Percentiles rank a stretch among this genome's conserved stretches.
phyloP scores from a whole-genome alignment of 2,888 invertebrate genomes.

The Eucera pruinosa region DNA sequence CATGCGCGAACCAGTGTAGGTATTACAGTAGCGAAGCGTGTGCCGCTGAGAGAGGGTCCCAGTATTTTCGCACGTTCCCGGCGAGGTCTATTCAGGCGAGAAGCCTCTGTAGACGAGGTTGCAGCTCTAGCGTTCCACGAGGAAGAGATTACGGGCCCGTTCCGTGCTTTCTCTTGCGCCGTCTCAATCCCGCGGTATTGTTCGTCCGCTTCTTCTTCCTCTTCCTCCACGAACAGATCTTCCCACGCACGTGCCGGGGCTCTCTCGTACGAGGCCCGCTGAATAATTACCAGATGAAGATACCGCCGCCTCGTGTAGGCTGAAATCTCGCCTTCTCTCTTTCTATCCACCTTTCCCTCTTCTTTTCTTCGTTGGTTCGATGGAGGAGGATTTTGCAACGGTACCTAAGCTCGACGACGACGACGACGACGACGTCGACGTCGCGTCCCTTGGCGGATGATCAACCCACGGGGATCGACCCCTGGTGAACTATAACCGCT shows the following conservation, averaged over 20 bases:
- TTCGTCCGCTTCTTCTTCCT: slow-evolving; percentile 65
- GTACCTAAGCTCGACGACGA: slow-evolving; percentile 47
- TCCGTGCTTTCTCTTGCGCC: slow-evolving; percentile 72
- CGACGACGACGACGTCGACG: slow-evolving; percentile 23
- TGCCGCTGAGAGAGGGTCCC: neutral
- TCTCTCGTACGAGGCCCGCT: slow-evolving; percentile 70
- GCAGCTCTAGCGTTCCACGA: slow-evolving; percentile 51
- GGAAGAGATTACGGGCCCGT: slow-evolving; percentile 64
- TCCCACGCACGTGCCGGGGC: slow-evolving; percentile 78
- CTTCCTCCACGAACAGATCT: slow-evolving; percentile 72
- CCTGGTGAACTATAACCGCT: slow-evolving; percentile 47
- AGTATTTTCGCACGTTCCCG: slow-evolving; percentile 50
- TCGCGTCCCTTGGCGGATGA: slow-evolving; percentile 33
- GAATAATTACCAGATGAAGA: slow-evolving; percentile 81
- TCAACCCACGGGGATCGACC: slow-evolving; percentile 48
- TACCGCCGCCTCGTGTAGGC: slow-evolving; percentile 77
- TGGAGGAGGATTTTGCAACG: slow-evolving; percentile 63
- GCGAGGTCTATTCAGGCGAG: slow-evolving; percentile 35
- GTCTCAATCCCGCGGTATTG: slow-evolving; percentile 69
- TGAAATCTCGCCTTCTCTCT: slow-evolving; percentile 58
- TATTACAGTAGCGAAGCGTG: neutral
- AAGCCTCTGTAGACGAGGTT: slow-evolving; percentile 16
- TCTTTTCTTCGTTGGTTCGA: slow-evolving; percentile 2
- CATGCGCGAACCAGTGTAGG: neutral
- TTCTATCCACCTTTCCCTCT: slow-evolving; percentile 1